phyloP scores from a whole-genome alignment of 2,113 vertebrate species.

The Strigops habroptila region DNA sequence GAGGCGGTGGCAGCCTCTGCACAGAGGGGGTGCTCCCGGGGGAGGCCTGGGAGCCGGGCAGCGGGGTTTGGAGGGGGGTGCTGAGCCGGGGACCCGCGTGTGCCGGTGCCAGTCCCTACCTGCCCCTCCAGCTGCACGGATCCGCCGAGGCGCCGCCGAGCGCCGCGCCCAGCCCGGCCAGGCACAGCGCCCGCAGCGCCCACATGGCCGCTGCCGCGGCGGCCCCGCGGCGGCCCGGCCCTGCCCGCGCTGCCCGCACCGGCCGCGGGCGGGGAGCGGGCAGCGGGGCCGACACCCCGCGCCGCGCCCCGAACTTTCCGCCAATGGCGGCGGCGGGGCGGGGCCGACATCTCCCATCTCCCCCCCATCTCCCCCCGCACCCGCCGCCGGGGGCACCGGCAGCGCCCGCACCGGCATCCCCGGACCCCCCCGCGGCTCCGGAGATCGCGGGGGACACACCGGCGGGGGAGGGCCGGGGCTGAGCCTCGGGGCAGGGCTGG shows the following conservation, averaged over 20 bases:
- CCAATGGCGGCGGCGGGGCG: background rate
- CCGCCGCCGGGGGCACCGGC: background rate
- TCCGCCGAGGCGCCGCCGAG: constrained; percentile 75
- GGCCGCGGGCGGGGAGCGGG: background rate
- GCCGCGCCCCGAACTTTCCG: constrained; percentile 17
- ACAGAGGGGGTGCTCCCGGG: background rate
- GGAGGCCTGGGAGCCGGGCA: background rate
- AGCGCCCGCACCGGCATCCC: background rate
- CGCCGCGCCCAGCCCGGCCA: constrained; percentile 65
- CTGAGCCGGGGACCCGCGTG: background rate
- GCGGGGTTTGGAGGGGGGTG: background rate
- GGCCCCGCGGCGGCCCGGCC: background rate
- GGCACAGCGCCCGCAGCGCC: constrained; percentile 69
- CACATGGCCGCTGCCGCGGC: background rate
- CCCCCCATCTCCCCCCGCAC: background rate
- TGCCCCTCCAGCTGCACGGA: constrained; percentile 88
- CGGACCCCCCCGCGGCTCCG: background rate
- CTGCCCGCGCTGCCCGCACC: background rate
- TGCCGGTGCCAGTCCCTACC: constrained; percentile 64
- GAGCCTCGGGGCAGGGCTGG: background rate
- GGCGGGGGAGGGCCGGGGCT: background rate
- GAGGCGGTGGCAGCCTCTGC: background rate
- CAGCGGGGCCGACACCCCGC: background rate
- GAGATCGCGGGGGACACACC: background rate
- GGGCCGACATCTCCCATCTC: background rate